phyloP scores from a whole-genome alignment of 2,888 invertebrate species.

The Drosophila formosana region DNA sequence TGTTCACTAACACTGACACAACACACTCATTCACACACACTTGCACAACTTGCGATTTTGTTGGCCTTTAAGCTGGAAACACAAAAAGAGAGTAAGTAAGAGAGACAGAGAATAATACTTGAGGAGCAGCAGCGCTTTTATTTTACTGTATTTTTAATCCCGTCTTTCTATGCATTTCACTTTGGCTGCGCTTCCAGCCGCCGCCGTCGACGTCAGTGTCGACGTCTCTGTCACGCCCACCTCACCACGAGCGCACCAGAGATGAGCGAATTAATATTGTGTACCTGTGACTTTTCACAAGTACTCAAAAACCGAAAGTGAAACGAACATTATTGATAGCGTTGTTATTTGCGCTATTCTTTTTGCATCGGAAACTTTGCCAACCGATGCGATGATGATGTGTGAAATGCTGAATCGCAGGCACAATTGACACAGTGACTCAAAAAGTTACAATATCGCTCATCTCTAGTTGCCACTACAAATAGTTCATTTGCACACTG shows the following conservation, averaged over 20 bases:
- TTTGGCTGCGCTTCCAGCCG: conserved; percentile 45
- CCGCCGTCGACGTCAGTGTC: not conserved
- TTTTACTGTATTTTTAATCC: conserved; percentile 53
- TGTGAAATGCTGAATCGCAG: conserved; percentile 24
- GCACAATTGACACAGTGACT: conserved; percentile 39
- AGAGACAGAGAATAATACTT: conserved; percentile 48
- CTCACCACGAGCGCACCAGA: conserved; percentile 45
- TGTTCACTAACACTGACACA: conserved; percentile 25
- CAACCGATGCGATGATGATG: conserved; percentile 2
- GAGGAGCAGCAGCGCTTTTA: conserved; percentile 31
- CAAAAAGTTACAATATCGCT: conserved; percentile 41
- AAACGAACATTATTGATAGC: conserved; percentile 7
- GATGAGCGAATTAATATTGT: conserved; percentile 36
- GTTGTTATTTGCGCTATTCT: conserved; percentile 1
- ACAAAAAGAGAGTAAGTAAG: conserved; percentile 22
- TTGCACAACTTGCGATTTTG: conserved; percentile 41
- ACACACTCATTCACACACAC: conserved; percentile 9
- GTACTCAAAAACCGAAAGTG: conserved; percentile 21
- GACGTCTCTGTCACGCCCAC: conserved; percentile 50
- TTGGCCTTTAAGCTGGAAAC: conserved; percentile 51
- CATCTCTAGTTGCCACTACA: conserved; percentile 42
- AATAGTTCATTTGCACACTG: conserved; percentile 3
- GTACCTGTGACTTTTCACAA: conserved; percentile 39
- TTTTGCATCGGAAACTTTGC: conserved; percentile 11
- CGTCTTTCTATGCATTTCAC: conserved; percentile 54